Evolutionary conservation across 1,140 invertebrate genomes (phyloP).

Genomic region (Rhyzopertha dominica): DNA sequence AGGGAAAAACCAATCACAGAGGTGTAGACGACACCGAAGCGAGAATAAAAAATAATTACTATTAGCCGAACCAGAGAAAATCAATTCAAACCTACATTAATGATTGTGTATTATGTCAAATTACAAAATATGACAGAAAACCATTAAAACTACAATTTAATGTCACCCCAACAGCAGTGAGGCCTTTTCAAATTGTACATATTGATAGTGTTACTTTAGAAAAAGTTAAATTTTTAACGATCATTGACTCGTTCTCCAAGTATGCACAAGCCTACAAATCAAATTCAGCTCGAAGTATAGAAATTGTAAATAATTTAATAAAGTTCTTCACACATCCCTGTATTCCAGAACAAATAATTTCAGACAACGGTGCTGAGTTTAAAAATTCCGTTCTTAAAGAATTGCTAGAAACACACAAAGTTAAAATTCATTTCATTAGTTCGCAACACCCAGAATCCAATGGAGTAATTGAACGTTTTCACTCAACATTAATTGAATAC

Average conservation of each 20-base stretch:
- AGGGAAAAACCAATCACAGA: constrained; percentile 16
- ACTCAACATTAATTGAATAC: constrained; percentile 21
- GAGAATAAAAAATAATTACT: constrained; percentile 13
- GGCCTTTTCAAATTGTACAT: constrained; percentile 17
- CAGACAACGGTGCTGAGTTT: constrained; percentile 16
- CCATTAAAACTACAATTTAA: constrained; percentile 14
- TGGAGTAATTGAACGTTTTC: constrained; percentile 17
- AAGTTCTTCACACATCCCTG: constrained; percentile 16
- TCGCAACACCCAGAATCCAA: constrained; percentile 12
- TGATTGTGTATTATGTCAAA: constrained; percentile 16
- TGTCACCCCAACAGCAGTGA: constrained; percentile 17
- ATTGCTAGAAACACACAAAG: constrained; percentile 17
- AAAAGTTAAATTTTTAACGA: constrained; percentile 17
- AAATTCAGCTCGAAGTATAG: neutral
- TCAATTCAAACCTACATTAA: constrained; percentile 15
- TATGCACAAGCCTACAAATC: constrained; percentile 16
- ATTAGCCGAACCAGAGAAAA: constrained; percentile 13
- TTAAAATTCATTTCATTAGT: constrained; percentile 17
- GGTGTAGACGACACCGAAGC: constrained; percentile 14
- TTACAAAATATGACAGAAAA: constrained; percentile 18
- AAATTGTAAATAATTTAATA: constrained; percentile 13
- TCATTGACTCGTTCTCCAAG: constrained; percentile 17
- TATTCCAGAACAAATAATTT: constrained; percentile 17
- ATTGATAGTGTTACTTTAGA: constrained; percentile 15
- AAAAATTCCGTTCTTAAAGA: constrained; percentile 14